A percentile compares a stretch with the other conserved stretches of the same genome.
Evolutionary conservation across 2,113 vertebrate species (phyloP).

Genomic region (Apus apus): DNA sequence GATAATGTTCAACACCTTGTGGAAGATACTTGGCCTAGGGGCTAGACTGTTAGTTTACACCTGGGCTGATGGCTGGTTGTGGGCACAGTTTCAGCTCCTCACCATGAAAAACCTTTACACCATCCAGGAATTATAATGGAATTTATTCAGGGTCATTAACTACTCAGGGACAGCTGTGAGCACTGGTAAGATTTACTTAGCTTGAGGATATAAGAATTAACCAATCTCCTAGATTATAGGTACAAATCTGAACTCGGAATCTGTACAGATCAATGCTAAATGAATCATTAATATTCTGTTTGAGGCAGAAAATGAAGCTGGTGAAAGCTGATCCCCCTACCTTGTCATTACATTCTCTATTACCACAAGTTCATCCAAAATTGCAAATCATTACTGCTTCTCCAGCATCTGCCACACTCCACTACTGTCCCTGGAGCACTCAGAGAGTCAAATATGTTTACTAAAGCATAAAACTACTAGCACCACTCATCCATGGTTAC

Average conservation of each 20-base stretch:
- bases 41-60: background rate
- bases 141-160: constrained; percentile 67
- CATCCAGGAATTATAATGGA: constrained; percentile 56
- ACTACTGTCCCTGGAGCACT: constrained; percentile 53
- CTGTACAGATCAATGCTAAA: constrained; percentile 52
- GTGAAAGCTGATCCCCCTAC: constrained; percentile 40
- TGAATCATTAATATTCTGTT: constrained; percentile 58
- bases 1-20: background rate
- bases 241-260: constrained; percentile 28
- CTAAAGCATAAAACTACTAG: constrained; percentile 68
- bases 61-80: background rate
- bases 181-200: constrained; percentile 47
- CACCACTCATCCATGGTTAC: constrained; percentile 63
- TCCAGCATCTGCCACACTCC: constrained; percentile 28
- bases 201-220: constrained; percentile 40
- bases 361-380: constrained; percentile 63
- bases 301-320: background rate
- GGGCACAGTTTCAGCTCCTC: constrained; percentile 27
- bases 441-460: constrained; percentile 65
- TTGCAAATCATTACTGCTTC: constrained; percentile 59
- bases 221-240: constrained; percentile 31
- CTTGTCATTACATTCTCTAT: constrained; percentile 59
- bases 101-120: constrained; percentile 7
- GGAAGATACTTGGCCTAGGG: background rate
- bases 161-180: constrained; percentile 8